A percentile compares a stretch with the other conserved stretches of the same genome.
phyloP scores from a whole-genome alignment of 2,113 vertebrate species.

The Rhinolophus sinicus region DNA sequence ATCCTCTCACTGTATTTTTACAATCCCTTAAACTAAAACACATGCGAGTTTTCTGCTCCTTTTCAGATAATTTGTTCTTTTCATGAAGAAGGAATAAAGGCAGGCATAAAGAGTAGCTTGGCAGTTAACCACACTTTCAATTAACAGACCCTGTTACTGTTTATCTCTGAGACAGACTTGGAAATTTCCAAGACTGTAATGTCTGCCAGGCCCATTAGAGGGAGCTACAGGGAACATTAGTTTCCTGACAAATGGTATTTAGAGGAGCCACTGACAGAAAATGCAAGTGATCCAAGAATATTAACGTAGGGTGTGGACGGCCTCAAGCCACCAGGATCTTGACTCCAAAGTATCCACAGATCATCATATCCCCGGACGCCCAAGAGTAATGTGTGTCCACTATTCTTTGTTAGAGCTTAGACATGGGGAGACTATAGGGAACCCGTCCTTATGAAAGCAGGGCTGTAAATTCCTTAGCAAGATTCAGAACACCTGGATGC shows the following conservation, averaged over 20 bases:
- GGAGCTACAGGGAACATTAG: slow-evolving; percentile 1
- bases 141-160: background rate
- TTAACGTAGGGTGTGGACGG: background rate
- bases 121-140: background rate
- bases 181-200: slow-evolving; percentile 51
- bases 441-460: background rate
- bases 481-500: background rate
- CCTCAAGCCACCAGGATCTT: background rate
- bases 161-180: background rate
- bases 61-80: slow-evolving; percentile 3
- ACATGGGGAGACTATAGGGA: rapidly evolving
- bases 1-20: background rate
- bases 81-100: slow-evolving; percentile 2
- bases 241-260: background rate
- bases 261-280: background rate
- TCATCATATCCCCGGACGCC: background rate
- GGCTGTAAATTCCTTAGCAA: rapidly evolving
- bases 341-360: background rate
- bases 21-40: background rate
- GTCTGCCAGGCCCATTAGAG: slow-evolving; percentile 29
- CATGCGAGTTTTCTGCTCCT: background rate
- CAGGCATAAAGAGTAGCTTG: background rate
- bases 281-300: background rate
- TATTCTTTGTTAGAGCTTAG: background rate
- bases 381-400: background rate